Conservation (phyloP, 2,888 invertebrate species). For the Zygogramma bicolorata region DNA sequence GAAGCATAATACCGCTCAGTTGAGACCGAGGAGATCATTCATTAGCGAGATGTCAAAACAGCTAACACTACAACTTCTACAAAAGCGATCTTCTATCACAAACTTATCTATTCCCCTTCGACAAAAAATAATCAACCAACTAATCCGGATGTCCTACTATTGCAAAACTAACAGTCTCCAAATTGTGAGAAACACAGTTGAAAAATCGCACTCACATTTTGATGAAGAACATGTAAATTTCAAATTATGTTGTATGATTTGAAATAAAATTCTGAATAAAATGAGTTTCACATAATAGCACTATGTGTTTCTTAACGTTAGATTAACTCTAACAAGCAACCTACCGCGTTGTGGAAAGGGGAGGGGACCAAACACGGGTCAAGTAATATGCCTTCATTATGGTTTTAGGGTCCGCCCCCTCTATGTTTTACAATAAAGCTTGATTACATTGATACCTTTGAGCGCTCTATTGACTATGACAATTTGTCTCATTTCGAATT, state of each 20-base stretch:
- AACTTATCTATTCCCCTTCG: not conserved
- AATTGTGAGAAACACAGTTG: not conserved
- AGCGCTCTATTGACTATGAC: too few species aligned
- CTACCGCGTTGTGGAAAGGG: not conserved
- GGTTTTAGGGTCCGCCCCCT: too few species aligned
- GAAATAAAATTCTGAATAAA: too few species aligned
- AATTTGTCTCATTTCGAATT: too few species aligned
- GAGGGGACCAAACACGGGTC: too few species aligned
- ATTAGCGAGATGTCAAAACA: not conserved
- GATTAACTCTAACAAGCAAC: not conserved
- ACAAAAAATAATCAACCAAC: slow-evolving; percentile 19
- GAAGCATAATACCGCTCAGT: not conserved
- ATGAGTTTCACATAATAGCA: too few species aligned
- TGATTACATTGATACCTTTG: too few species aligned
- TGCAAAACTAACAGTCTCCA: not conserved
- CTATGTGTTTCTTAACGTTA: not conserved
- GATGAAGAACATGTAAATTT: not conserved
- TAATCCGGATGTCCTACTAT: too few species aligned
- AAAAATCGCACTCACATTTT: not conserved
- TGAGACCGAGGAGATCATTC: not conserved
- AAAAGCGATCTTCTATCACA: slow-evolving; percentile 8
- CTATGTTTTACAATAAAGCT: too few species aligned
- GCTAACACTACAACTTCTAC: not conserved
- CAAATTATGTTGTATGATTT: too few species aligned
- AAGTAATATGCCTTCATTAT: too few species aligned